These are phyloP conservation scores for Fregata magnificens DNA, from an alignment of 2,113 vertebrate species.

Conservation along the genomic window DNA sequence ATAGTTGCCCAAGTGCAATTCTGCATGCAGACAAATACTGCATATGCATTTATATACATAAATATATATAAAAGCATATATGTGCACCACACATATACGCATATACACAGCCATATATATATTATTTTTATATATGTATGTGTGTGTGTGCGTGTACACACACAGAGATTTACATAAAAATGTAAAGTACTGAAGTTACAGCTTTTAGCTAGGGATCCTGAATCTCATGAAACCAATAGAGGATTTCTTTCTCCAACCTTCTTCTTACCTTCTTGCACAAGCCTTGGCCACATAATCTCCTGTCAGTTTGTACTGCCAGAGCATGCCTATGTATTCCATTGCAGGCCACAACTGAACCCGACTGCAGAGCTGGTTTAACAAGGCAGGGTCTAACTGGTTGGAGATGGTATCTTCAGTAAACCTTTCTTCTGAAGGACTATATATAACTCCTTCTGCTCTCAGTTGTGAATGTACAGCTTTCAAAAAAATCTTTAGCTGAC, in stretches of 20 bases:
- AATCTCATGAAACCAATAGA: background rate
- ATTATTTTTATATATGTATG: too few species aligned
- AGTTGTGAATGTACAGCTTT: conserved; percentile 78
- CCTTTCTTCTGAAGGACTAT: conserved; percentile 17
- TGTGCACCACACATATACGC: background rate
- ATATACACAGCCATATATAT: background rate
- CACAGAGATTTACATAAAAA: background rate
- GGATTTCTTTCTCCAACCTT: background rate
- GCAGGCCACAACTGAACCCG: conserved; percentile 89
- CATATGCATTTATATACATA: background rate
- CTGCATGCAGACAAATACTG: background rate
- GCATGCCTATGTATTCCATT: conserved; percentile 83
- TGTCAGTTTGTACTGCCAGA: conserved; percentile 88
- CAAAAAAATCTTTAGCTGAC: conserved; percentile 76
- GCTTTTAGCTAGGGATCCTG: background rate
- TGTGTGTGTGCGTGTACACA: too few species aligned
- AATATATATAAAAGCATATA: background rate
- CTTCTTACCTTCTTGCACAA: conserved; percentile 65
- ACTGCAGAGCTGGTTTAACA: conserved; percentile 79
- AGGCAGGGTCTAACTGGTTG: conserved; percentile 43
- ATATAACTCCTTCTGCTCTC: conserved; percentile 76
- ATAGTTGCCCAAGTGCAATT: background rate
- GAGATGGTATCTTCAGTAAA: conserved; percentile 6
- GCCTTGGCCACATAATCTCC: conserved; percentile 75
- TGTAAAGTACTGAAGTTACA: background rate